Percentiles rank a stretch among this genome's conserved stretches.
These are phyloP conservation scores for Adela reaumurella DNA, from an alignment of 2,888 invertebrate species.

Conservation along the genomic window DNA sequence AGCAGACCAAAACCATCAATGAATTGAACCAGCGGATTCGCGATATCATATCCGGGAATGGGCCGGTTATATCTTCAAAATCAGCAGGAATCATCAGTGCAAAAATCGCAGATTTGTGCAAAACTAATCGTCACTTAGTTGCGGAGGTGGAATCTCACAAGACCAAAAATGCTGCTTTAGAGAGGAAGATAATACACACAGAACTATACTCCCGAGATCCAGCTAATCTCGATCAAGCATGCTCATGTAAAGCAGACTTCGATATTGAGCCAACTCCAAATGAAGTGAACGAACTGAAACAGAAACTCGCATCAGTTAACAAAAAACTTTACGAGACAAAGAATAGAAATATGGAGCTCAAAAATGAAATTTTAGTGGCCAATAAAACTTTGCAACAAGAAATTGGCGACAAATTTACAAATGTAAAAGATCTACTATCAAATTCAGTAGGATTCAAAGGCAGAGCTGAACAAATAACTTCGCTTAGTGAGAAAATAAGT, in stretches of 20 bases:
- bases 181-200: conserved; percentile 44
- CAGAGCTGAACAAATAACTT: conserved; percentile 69
- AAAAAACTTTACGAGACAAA: conserved; percentile 67
- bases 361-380: conserved; percentile 67
- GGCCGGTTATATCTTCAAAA: conserved; percentile 44
- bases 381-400: conserved; percentile 74
- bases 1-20: conserved; percentile 34
- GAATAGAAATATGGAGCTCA: conserved; percentile 65
- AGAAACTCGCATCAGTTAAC: conserved; percentile 55
- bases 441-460: conserved; percentile 69
- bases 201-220: conserved; percentile 34
- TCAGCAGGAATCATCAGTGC: conserved; percentile 55
- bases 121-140: conserved; percentile 61
- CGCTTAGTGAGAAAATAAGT: conserved; percentile 63
- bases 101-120: conserved; percentile 66
- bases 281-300: conserved; percentile 58
- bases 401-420: conserved; percentile 67
- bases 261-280: conserved; percentile 26
- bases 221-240: conserved; percentile 29
- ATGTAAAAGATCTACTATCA: conserved; percentile 57
- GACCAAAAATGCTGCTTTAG: conserved; percentile 54
- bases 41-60: conserved; percentile 43
- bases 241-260: conserved; percentile 45
- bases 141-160: conserved; percentile 59
- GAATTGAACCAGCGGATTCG: conserved; percentile 45